Base-by-base conservation (phyloP, 2,888 invertebrate species). In the Leucophora obtusa region DNA sequence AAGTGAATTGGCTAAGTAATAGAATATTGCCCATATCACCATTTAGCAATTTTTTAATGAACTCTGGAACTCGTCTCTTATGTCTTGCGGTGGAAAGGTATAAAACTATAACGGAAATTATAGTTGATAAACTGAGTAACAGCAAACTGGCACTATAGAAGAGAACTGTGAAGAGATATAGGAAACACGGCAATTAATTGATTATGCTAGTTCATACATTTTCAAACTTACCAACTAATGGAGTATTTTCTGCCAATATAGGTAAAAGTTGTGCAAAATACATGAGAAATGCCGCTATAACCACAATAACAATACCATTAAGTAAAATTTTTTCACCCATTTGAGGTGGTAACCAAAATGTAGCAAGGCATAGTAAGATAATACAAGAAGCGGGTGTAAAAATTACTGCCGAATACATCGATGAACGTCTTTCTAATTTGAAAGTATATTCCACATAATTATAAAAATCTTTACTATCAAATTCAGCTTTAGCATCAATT, bases 301-400 rank as follows among this genome's bases (percentile, higher is more conserved):
- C 91, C 0, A 94, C 86, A 14, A 93, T 91, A 9, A 92, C 92
- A 66, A 92, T 90, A 8, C 93, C 92, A 83, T 93, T 93, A 17
- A 94, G 86, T 14, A 93, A 87, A 21, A 94, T 91, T 87, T 94
- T 94, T 86, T 94, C 94, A 15, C 93, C 93, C 83, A 93, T 92
- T 84, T 93, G 92, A 0, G 94, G 93, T 0, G 94, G 94, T 59
- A 94, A 85, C 93, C 93, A 93, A 87, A 94, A 94, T 1, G 91
- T 91, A 15, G 92, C 88, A 56, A 94, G 88, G 0, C 92, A 93
- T 85, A 94, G 85, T 15, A 93, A 86, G 4, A 93, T 91, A 69
- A 94, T 92, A 70, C 93, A 93, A 91, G 89, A 83, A 1, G 93
- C 93, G 1, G 94, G 94, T n/a, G 93, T 92, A 56, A 93, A 91